Evolutionary conservation across 2,888 invertebrate species (phyloP).

Genomic region (Pristionchus fissidentatus): DNA sequence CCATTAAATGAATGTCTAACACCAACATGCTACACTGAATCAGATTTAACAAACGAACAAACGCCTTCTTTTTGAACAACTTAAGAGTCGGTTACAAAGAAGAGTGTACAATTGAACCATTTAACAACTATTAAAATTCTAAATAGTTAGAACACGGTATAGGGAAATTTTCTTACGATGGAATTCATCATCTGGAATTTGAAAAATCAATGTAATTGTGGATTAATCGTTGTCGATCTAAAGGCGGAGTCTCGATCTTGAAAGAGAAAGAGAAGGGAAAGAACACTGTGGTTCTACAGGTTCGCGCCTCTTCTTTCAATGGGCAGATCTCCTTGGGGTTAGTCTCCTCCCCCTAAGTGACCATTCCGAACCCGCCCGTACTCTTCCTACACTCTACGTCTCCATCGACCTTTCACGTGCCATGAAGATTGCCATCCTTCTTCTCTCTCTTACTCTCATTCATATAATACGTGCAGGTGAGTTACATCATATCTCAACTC

Average conservation of each 20-base stretch:
- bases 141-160: neutral
- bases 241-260: conserved; percentile 8
- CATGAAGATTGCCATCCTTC: neutral
- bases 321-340: neutral
- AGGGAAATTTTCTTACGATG: neutral
- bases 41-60: too few relatives aligned
- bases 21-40: too few relatives aligned
- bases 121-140: too few relatives aligned
- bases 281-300: neutral
- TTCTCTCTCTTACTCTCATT: neutral
- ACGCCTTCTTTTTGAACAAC: conserved; percentile 45
- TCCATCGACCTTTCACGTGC: neutral
- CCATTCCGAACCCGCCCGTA: too few relatives aligned
- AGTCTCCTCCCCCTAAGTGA: conserved; percentile 11
- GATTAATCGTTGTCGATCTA: too few relatives aligned
- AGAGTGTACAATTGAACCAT: neutral
- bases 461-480: neutral
- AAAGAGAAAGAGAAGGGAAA: too few relatives aligned
- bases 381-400: neutral
- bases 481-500: neutral
- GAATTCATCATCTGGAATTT: neutral
- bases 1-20: too few relatives aligned
- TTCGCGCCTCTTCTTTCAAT: neutral
- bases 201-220: too few relatives aligned
- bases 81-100: neutral